Evolutionary conservation across 1,140 invertebrate genomes (phyloP), one percentile per base, ranked within the genome.

Genomic region (Ditylenchus dipsaci): DNA sequence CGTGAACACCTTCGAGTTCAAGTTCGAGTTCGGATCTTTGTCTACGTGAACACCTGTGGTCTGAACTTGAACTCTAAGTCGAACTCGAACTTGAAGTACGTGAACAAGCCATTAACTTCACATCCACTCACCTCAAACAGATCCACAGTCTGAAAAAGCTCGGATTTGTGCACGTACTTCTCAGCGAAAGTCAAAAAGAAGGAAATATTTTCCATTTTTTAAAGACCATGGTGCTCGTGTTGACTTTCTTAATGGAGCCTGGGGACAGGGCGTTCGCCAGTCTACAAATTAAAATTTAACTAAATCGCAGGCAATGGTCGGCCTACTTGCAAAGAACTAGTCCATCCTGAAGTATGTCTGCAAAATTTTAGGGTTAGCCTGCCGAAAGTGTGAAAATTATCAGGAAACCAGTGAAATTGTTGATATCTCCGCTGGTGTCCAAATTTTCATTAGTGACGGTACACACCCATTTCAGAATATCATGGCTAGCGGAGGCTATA

Each of bases 201-300:
- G 1, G 76, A 78, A 56, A 80, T 80, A 56, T 80, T 80, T 56
- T 80, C 78, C 78, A 80, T 80, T 59, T 79, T 68, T 80, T 80
- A 67, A 80, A 80, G n/a, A 79, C 78, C 71, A 80, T 68, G 5
- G 72, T 59, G 57, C 75, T 80, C 33, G 49, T 64, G 70, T 80
- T 80, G n/a, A 80, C 67, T 59, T 80, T 80, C 60, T 76, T 78
- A 42, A 80, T 47, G 1, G 69, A 63, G 27, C 77, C 77, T 21
- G 77, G 69, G 23, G 69, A 29, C 1, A 80, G 65, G n/a, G 74
- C 56, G 60, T 80, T 80, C 0, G 78, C 78, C 11, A 80, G 61
- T 33, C 77, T 80, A 58, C 71, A 63, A 63, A 33, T 47, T 23
- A 23, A 0, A 27, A 68, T 74, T 19, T 0, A 62, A 29, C 23